Evolutionary conservation across 2,888 invertebrate species (phyloP), one percentile per base, ranked within the genome.

Genomic region (Isotomurus palustris): DNA sequence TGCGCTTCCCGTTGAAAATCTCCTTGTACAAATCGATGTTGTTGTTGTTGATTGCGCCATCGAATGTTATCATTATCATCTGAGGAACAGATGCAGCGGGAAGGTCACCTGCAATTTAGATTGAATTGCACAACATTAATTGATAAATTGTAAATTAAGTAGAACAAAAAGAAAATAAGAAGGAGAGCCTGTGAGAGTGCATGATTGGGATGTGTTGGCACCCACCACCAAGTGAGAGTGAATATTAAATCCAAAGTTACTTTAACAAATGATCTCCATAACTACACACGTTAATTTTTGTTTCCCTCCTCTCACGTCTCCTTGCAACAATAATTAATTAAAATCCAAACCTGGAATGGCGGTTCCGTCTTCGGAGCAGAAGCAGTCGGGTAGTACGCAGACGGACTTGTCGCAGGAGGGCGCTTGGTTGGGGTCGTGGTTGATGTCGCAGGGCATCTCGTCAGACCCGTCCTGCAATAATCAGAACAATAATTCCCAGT

Each of bases 11-110:
- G 75, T 86, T 89, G 78, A 93, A 92, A 66, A 93, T 91, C 73
- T 91, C 91, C 75, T 89, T 89, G 82, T 92, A 93, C 50, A 93
- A 78, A 72, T 90, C 91, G 74, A 92, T 92, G 78, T 93, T 93
- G 78, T 93, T 91, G 78, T 91, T 91, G 77, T 93, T 93, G 77
- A 93, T 90, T 73, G 92, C 92, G 73, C 92, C 92, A 74, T 93
- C 92, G 75, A 93, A 93, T 50, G 92, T 92, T 74, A 93, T 87
- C 57, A 90, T 91, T 73, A 93, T 86, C 92, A 92, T 92, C 79
- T 92, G 91, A 4, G 92, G 92, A 0, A 92, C 89, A 70, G 73
- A 53, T 28, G 69, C 66, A 1, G 62, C 29, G 3, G 64, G 66
- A 22, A 66, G 58, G 57, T 67, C 66, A 21, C 68, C 66, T 64